Conservation (phyloP, 2,797 vertebrate genomes). For the Eospalax fontanierii region DNA sequence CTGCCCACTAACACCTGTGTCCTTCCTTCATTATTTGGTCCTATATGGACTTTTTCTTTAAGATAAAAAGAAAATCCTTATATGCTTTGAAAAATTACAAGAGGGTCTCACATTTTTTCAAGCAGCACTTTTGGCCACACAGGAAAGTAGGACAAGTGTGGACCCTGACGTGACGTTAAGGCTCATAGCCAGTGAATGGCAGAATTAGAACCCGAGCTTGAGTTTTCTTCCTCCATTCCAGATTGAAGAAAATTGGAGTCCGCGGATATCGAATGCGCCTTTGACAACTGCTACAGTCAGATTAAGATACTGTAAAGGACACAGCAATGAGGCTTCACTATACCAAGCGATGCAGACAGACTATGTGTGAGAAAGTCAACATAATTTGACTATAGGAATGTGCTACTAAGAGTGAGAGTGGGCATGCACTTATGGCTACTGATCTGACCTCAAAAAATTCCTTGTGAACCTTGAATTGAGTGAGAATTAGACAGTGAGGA, state of each 20-base stretch:
- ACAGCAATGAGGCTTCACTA: not conserved
- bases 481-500: not conserved
- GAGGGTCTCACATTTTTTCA: not conserved
- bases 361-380: not conserved
- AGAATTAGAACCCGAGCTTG: not conserved
- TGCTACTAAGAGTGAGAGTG: not conserved
- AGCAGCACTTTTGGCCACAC: not conserved
- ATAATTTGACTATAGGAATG: not conserved
- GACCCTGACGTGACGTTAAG: not conserved
- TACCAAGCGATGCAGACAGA: not conserved
- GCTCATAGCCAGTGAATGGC: not conserved
- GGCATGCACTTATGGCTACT: too few relatives aligned
- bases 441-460: not conserved
- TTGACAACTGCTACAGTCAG: not conserved
- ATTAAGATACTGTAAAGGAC: not conserved
- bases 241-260: not conserved
- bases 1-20: not conserved
- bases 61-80: not conserved
- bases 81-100: not conserved
- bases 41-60: conserved; percentile 22
- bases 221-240: not conserved
- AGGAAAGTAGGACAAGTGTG: not conserved
- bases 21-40: not conserved
- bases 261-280: not conserved
- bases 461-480: not conserved